Base-by-base conservation (phyloP, 2,888 invertebrate species). In the Girardia tigrina region DNA sequence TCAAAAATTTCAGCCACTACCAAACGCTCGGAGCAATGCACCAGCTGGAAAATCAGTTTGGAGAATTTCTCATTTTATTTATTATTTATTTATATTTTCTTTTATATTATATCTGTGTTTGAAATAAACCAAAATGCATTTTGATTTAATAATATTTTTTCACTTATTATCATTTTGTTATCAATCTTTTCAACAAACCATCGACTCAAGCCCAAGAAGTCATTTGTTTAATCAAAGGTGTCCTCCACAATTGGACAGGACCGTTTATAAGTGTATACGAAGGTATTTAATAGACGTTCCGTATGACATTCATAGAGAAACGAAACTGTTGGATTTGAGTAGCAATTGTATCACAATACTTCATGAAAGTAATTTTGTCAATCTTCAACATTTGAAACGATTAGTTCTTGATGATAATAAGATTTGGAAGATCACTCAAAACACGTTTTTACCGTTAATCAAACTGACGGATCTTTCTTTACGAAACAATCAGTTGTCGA, bases 281-380 rank as follows among this genome's bases (percentile, higher is more conserved):
- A 56, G 23, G n/a, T 23, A 56, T 56, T n/a, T 56, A 56, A 56
- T 56, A n/a, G 56, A 56, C n/a, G 56, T 56, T 6, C 56, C 56
- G 56, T 4, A 56, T 56, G 56, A 56, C 23, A 56, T 56, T n/a
- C 56, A 56, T 56, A 56, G 56, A 20, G 20, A 56, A 56, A 56
- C 56, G 56, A 56, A n/a, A 56, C 4, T 56, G 4, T n/a, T 56
- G 8, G 56, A 56, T 56, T 23, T 56, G 20, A 56, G 20, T 16
- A 16, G 56, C 4, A 56, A 56, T 56, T 23, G 23, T n/a, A 56
- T 56, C 23, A 56, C 56, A 6, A 56, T 23, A 20, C 23, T 56
- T 6, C 56, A 56, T n/a, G 56, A 56, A n/a, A 56, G 56, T n/a
- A 56, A 56, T 56, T 56, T 56, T 56, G 56, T 56, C n/a, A 56